Evolutionary conservation across 2,113 vertebrate genomes (phyloP).

Genomic region (Montifringilla adamsi): DNA sequence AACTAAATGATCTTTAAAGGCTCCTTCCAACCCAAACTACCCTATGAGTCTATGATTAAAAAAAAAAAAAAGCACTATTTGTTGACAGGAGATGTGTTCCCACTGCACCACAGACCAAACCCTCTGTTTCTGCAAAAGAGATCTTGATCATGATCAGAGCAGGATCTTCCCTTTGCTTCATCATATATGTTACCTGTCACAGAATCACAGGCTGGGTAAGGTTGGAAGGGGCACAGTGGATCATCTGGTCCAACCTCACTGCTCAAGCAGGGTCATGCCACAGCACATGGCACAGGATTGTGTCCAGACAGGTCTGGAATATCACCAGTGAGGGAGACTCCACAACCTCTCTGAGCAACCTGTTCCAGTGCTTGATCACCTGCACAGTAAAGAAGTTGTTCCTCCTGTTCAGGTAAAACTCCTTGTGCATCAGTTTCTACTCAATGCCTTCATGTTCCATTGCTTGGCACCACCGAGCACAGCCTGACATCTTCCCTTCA

Average conservation of each 20-base stretch:
- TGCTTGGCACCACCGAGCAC: fast-evolving
- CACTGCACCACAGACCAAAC: not conserved
- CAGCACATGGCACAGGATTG: not conserved
- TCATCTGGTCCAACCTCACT: not conserved
- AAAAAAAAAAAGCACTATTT: not conserved
- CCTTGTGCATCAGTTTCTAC: not conserved
- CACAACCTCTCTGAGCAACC: not conserved
- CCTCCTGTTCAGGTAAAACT: not conserved
- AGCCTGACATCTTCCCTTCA: not conserved
- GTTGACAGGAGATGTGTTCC: not conserved
- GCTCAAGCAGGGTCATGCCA: not conserved
- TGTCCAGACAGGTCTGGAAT: not conserved
- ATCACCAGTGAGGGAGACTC: not conserved
- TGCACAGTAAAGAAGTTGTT: not conserved
- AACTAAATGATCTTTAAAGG: not conserved
- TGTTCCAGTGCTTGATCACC: not conserved
- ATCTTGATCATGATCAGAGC: not conserved
- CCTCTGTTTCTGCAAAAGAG: not conserved
- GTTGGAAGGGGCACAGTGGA: not conserved
- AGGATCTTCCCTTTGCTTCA: not conserved
- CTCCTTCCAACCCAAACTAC: not conserved
- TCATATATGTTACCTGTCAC: not conserved
- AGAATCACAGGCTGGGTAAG: not conserved
- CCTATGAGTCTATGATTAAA: not conserved
- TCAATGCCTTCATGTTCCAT: not conserved